Base-by-base conservation (phyloP, 64 coral and sea anemone species). In the Catalaphyllia jardinei region DNA sequence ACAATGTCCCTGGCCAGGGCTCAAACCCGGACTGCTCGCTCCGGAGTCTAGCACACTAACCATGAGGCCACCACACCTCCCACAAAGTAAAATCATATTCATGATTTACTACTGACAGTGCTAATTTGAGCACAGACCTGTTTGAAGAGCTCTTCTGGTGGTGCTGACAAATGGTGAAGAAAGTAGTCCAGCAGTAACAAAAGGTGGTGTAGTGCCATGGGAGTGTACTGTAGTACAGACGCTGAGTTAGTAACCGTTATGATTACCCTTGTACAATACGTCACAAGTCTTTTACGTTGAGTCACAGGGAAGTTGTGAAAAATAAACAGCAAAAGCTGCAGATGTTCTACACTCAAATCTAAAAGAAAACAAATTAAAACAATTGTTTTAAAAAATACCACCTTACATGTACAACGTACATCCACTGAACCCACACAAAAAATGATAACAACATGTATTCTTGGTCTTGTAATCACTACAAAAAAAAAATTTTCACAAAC, bases 341-440 rank as follows among this genome's bases (percentile, higher is more conserved):
- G 92, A 89, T 98, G 95, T 55, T 98, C 92, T 25, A 98, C 92
- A 94, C 94, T 98, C 19, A 98, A 63, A 94, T 98, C 95, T 98
- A 73, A 33, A 61, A 57, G 4, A 46, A 87, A 73, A 86, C 7
- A 46, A 46, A 46, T 46, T 38, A 30, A 77, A 77, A 42, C 19
- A 49, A 35, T 31, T 31, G 1, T 1, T 35, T 35, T 35, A 35
- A 29, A 7, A 31, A 20, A 76, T 2, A 76, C 29, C 18, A 29
- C 15, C 20, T 52, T 46, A 46, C 42, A 4, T 46, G 42, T 46
- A 46, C 3, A 46, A 46, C 6, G 42, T 9, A 57, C 10, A 15
- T 57, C 54, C 54, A 57, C 15, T 57, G 15, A 57, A 57, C 54
- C 54, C 54, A 57, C 54, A 15, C 15, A 57, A 57, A 57, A 46